These are phyloP conservation scores for Drosophila kuntzei DNA, from an alignment of 2,888 invertebrate genomes.

Conservation along the genomic window DNA sequence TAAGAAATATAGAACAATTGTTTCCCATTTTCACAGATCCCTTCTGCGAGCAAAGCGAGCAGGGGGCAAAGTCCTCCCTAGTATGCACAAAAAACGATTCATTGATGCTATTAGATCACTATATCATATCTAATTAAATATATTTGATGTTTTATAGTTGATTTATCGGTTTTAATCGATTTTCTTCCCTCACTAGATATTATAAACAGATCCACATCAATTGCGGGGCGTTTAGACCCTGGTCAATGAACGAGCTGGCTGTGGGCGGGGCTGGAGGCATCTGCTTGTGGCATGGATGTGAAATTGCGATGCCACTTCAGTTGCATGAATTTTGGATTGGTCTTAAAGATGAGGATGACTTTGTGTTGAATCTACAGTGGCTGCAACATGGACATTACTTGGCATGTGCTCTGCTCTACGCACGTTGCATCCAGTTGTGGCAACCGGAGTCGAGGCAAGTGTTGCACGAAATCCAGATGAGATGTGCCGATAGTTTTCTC, in stretches of 20 bases:
- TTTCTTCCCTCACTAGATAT: neutral
- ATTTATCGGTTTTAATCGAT: too few relatives aligned
- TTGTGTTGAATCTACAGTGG: constrained; percentile 49
- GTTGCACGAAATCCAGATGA: neutral
- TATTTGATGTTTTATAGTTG: too few relatives aligned
- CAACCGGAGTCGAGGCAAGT: constrained; percentile 12
- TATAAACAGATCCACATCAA: constrained; percentile 15
- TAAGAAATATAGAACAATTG: too few relatives aligned
- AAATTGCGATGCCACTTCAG: neutral
- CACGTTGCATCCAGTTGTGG: constrained; percentile 40
- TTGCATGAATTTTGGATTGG: neutral
- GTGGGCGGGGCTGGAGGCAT: constrained; percentile 48
- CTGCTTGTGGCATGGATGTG: constrained; percentile 32
- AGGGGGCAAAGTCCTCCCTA: too few relatives aligned
- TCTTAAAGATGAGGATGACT: neutral
- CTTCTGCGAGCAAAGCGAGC: too few relatives aligned
- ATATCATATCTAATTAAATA: too few relatives aligned
- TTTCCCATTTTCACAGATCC: too few relatives aligned
- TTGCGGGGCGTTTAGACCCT: constrained; percentile 52
- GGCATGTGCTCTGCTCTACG: constrained; percentile 28
- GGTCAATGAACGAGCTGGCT: constrained; percentile 4
- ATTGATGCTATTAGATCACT: too few relatives aligned
- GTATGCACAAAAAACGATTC: too few relatives aligned
- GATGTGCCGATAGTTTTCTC: neutral
- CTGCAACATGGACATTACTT: constrained; percentile 22